A percentile compares a stretch with the other conserved stretches of the same genome.
Conservation (phyloP, 2,888 invertebrate genomes). For the Cephus nigrinus region DNA sequence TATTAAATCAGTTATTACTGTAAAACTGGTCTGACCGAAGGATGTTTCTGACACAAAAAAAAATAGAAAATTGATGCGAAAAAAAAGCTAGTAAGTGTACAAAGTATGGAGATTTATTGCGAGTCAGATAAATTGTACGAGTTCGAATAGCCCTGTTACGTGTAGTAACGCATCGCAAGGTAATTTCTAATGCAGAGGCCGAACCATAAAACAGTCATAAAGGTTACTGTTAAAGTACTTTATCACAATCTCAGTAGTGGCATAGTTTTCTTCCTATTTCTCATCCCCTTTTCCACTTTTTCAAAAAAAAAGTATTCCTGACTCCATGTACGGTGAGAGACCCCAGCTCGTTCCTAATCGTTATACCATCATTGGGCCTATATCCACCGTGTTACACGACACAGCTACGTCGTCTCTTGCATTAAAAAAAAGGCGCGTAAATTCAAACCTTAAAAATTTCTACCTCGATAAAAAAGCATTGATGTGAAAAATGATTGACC, state of each 20-base stretch:
- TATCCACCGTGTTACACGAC: background rate
- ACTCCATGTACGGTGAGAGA: background rate
- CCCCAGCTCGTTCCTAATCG: background rate
- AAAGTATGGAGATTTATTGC: conserved; percentile 4
- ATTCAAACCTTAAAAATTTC: background rate
- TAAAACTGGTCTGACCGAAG: background rate
- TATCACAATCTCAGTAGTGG: background rate
- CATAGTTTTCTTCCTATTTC: background rate
- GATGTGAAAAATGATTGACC: background rate
- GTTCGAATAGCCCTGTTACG: background rate
- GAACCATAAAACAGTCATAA: conserved; percentile 7
- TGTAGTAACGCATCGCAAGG: background rate
- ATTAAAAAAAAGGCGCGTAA: background rate
- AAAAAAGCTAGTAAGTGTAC: background rate
- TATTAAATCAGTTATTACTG: background rate
- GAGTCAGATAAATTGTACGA: background rate
- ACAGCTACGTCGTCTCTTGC: background rate
- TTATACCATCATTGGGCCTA: background rate
- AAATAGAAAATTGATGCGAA: background rate
- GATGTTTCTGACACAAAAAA: background rate
- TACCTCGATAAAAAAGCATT: background rate
- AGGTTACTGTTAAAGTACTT: conserved; percentile 4
- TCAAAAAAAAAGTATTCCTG: background rate
- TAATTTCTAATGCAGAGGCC: conserved; percentile 5
- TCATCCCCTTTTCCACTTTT: background rate